phyloP scores from a whole-genome alignment of 2,113 vertebrate genomes.

The Pipra filicauda region DNA sequence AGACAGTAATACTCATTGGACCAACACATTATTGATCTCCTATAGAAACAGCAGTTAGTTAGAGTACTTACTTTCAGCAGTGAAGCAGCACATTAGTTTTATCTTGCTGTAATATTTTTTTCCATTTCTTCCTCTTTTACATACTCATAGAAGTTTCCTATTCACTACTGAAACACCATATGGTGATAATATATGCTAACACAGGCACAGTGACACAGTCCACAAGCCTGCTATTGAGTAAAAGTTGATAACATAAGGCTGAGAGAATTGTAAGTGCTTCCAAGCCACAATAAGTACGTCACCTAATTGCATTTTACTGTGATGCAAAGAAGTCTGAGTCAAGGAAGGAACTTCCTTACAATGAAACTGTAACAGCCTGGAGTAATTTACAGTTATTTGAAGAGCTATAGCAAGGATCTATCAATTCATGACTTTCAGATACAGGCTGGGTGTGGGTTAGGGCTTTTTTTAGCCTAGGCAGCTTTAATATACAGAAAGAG shows the following conservation, averaged over 20 bases:
- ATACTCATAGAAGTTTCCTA: not conserved
- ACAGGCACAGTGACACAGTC: slow-evolving; percentile 27
- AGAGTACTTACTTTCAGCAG: not conserved
- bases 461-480: not conserved
- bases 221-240: slow-evolving; percentile 34
- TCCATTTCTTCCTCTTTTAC: slow-evolving; percentile 1
- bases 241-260: slow-evolving; percentile 40
- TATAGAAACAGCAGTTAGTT: not conserved
- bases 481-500: not conserved
- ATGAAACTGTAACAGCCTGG: not conserved
- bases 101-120: slow-evolving; percentile 10
- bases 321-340: slow-evolving; percentile 37
- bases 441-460: not conserved
- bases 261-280: slow-evolving; percentile 1
- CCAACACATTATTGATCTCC: not conserved
- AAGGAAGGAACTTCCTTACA: slow-evolving; percentile 43
- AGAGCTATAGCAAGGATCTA: not conserved
- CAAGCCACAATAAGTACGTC: slow-evolving; percentile 26
- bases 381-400: slow-evolving; percentile 25
- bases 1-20: not conserved
- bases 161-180: slow-evolving; percentile 39
- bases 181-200: slow-evolving; percentile 61
- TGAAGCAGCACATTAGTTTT: slow-evolving; percentile 10
- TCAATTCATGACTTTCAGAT: slow-evolving; percentile 25
- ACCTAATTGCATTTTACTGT: slow-evolving; percentile 35